Evolutionary conservation across 2,797 vertebrate species (phyloP).

Genomic region (Hypotaenidia okinawae): DNA sequence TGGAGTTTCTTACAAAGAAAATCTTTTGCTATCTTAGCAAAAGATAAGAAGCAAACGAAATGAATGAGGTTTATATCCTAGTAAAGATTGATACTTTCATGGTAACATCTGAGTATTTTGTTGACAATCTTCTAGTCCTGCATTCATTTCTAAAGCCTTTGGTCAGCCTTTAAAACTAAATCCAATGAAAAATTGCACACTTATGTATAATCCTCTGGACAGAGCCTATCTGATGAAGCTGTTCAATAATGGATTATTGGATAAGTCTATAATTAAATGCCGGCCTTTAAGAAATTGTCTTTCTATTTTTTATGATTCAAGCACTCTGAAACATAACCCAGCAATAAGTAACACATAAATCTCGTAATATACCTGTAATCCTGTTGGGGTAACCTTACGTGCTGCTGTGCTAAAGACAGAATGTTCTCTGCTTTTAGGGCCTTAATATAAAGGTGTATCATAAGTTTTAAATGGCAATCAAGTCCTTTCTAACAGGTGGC

Average conservation of each 20-base stretch:
- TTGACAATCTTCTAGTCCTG: background rate
- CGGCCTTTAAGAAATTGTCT: background rate
- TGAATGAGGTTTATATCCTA: background rate
- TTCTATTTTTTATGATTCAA: constrained; percentile 44
- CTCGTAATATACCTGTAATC: constrained; percentile 21
- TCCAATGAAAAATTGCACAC: constrained; percentile 33
- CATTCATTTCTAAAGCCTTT: constrained; percentile 18
- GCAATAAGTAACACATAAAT: constrained; percentile 28
- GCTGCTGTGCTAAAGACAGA: constrained; percentile 14
- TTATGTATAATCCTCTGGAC: constrained; percentile 26
- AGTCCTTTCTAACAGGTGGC: background rate
- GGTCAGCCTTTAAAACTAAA: constrained; percentile 37
- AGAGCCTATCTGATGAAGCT: background rate
- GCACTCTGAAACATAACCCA: constrained; percentile 38
- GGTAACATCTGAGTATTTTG: background rate
- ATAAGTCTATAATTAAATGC: constrained; percentile 48
- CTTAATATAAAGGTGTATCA: constrained; percentile 6
- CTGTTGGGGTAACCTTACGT: constrained; percentile 16
- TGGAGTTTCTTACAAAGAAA: background rate
- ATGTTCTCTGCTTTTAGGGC: background rate
- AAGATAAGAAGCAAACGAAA: background rate
- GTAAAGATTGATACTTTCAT: background rate
- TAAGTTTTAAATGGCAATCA: background rate
- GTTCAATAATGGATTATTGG: constrained; percentile 55
- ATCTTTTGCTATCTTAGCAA: background rate